These are phyloP conservation scores for Diadophis punctatus DNA, from an alignment of 2,113 vertebrate species.

Conservation along the genomic window DNA sequence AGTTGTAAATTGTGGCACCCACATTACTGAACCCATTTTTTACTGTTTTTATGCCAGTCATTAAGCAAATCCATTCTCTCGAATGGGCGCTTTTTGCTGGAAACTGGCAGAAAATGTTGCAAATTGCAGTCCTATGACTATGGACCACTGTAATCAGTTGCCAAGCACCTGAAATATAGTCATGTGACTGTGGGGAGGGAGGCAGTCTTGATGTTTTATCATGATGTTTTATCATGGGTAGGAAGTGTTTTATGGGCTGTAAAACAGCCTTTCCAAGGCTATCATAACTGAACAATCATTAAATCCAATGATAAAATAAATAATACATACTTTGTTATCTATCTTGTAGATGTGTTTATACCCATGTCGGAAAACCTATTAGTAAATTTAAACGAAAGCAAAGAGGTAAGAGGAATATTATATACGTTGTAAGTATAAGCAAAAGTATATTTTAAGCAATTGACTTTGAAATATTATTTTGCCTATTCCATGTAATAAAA, in stretches of 20 bases:
- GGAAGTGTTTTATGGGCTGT: background rate
- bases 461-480: background rate
- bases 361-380: constrained; percentile 95
- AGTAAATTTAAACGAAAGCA: constrained; percentile 96
- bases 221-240: background rate
- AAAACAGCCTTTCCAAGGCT: background rate
- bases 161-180: background rate
- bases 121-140: too few species aligned
- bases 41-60: background rate
- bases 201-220: background rate
- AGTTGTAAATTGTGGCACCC: background rate
- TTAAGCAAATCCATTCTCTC: background rate
- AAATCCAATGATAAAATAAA: background rate
- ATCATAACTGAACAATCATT: background rate
- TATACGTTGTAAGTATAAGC: background rate
- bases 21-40: background rate
- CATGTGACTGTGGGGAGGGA: background rate
- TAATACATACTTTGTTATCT: constrained; percentile 30
- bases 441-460: background rate
- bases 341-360: constrained; percentile 91
- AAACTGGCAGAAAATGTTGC: too few species aligned
- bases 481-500: background rate
- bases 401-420: constrained; percentile 83
- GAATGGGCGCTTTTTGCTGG: too few species aligned
- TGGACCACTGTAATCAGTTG: background rate